These are phyloP conservation scores for Busseola fusca DNA, from an alignment of 2,888 invertebrate species.

Conservation along the genomic window DNA sequence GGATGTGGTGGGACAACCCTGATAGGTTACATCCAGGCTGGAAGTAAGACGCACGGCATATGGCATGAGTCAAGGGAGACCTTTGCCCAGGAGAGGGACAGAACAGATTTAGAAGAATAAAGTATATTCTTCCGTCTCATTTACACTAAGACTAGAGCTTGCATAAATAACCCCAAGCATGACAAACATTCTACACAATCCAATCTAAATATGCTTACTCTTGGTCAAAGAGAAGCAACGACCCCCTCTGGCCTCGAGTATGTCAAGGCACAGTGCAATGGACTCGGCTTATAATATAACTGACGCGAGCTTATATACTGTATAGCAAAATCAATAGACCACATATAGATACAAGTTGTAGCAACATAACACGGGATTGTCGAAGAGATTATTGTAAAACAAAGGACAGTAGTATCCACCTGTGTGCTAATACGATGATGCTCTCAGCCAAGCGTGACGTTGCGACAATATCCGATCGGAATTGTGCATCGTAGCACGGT, in stretches of 20 bases:
- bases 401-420: conserved; percentile 27
- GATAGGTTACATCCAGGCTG: neutral
- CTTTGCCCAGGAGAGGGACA: neutral
- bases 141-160: neutral
- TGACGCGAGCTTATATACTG: neutral
- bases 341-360: neutral
- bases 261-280: conserved; percentile 46
- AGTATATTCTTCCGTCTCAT: neutral
- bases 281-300: conserved; percentile 33
- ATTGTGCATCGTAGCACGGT: conserved; percentile 23
- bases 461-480: conserved; percentile 32
- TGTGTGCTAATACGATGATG: conserved; percentile 41
- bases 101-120: neutral
- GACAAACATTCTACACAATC: neutral
- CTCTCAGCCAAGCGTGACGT: conserved; percentile 6
- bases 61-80: neutral
- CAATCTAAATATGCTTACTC: conserved; percentile 5
- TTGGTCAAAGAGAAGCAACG: conserved; percentile 27
- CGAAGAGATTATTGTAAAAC: conserved; percentile 22
- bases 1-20: neutral
- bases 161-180: neutral
- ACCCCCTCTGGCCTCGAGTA: conserved; percentile 16
- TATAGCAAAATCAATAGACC: conserved; percentile 24
- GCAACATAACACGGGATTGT: conserved; percentile 1
- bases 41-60: neutral